Evolutionary conservation across 2,888 invertebrate genomes (phyloP).

Genomic region (Mantis religiosa): DNA sequence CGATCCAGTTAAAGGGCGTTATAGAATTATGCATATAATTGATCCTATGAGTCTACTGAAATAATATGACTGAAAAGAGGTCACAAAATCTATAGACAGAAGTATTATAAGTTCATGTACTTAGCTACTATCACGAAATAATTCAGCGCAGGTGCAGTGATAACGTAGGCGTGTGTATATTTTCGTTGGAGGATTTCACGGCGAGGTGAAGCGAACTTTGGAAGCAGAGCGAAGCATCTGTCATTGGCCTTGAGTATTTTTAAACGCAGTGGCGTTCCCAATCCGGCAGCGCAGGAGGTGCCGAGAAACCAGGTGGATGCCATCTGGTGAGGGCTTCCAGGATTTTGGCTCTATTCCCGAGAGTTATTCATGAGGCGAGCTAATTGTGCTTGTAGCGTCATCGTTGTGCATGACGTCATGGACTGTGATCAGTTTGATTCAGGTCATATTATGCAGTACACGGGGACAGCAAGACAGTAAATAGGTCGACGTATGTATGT

Average conservation of each 20-base stretch:
- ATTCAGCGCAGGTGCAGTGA: no score
- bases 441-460: background rate
- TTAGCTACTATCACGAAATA: no score
- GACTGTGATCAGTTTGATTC: background rate
- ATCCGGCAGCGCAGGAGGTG: background rate
- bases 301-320: background rate
- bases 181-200: background rate
- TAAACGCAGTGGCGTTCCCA: background rate
- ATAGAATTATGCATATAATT: no score
- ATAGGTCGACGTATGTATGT: no score
- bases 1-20: no score
- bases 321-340: background rate
- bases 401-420: background rate
- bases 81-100: no score
- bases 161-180: background rate
- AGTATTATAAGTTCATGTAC: no score
- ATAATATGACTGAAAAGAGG: no score
- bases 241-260: constrained; percentile 6
- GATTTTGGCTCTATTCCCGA: background rate
- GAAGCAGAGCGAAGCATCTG: background rate
- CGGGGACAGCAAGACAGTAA: no score
- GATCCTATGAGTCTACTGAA: no score
- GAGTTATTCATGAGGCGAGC: background rate
- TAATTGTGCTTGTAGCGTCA: background rate
- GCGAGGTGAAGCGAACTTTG: background rate